phyloP scores from a whole-genome alignment of 2,113 vertebrate genomes.

The Cisticola juncidis region DNA sequence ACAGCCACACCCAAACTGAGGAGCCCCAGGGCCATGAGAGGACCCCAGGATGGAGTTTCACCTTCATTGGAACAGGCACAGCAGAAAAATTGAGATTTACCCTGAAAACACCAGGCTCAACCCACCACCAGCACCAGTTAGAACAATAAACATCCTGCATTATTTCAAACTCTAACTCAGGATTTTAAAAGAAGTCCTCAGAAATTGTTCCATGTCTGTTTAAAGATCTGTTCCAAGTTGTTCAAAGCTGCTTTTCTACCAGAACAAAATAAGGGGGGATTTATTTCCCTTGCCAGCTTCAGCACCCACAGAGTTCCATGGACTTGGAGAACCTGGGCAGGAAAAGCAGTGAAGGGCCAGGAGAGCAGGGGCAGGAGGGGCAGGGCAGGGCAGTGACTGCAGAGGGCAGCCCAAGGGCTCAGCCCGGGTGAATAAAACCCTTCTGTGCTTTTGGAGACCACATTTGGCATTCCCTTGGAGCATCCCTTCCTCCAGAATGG shows the following conservation, averaged over 20 bases:
- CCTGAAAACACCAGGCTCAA: not conserved
- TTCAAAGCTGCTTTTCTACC: not conserved
- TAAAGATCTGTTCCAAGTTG: too few relatives aligned
- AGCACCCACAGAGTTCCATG: accelerated
- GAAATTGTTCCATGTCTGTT: not conserved
- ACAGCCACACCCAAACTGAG: too few relatives aligned
- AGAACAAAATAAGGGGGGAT: not conserved
- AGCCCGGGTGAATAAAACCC: not conserved
- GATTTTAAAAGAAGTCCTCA: not conserved
- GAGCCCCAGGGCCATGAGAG: accelerated
- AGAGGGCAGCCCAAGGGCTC: not conserved
- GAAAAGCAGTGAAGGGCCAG: accelerated
- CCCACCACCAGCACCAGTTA: not conserved
- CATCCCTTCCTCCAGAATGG: not conserved
- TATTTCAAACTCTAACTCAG: not conserved
- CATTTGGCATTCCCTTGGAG: accelerated
- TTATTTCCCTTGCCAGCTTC: not conserved
- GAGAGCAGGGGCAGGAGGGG: not conserved
- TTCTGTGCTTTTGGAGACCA: not conserved
- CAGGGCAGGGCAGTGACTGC: accelerated
- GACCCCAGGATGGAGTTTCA: not conserved
- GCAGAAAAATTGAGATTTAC: not conserved
- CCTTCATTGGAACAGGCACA: accelerated
- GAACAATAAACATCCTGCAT: not conserved
- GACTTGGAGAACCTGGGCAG: accelerated